Evolutionary conservation across 2,888 invertebrate species (phyloP), one percentile per base, ranked within the genome.

Genomic region (Ypsolopha scabrella): DNA sequence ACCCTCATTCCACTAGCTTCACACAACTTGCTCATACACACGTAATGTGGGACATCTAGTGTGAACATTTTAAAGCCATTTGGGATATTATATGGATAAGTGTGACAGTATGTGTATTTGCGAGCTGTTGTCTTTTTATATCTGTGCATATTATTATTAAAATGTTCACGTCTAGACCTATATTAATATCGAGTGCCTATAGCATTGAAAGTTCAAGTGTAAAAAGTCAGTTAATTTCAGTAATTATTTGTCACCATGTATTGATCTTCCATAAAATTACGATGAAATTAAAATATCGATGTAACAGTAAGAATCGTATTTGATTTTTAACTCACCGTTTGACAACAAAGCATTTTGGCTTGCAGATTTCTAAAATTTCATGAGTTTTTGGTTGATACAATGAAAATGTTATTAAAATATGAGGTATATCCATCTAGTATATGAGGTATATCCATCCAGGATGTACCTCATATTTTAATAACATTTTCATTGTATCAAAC

Each of bases 191-290:
- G 86, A 86, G 85, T 86, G 86, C 86, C 86, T 86, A 85, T 83
- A 85, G 85, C 80, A 81, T 81, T 83, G 82, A 80, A 72, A 71
- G 72, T 81, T 83, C 77, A 81, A 82, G 70, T 86, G 85, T 86
- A 83, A 77, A 85, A 83, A 83, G 78, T 82, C 83, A 76, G 80
- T 80, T 80, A 69, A 79, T 81, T 83, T 83, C 80, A 77, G 72
- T 80, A 82, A 81, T 81, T 72, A 78, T 80, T 81, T 81, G 80
- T 85, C 86, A 86, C 79, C 81, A 81, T 86, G 83, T 86, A 86
- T 85, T 82, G 86, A 85, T 86, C 86, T 85, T 86, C 86, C 86
- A 86, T 86, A 86, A 85, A 81, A 82, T 83, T 86, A 86, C 80
- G 83, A 83, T 82, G 83, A 85, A 85, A 86, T 85, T 85, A 85